Percentiles rank a stretch among this genome's conserved stretches.
phyloP scores from a whole-genome alignment of 2,888 invertebrate genomes.

The Notocelia uddmanniana region DNA sequence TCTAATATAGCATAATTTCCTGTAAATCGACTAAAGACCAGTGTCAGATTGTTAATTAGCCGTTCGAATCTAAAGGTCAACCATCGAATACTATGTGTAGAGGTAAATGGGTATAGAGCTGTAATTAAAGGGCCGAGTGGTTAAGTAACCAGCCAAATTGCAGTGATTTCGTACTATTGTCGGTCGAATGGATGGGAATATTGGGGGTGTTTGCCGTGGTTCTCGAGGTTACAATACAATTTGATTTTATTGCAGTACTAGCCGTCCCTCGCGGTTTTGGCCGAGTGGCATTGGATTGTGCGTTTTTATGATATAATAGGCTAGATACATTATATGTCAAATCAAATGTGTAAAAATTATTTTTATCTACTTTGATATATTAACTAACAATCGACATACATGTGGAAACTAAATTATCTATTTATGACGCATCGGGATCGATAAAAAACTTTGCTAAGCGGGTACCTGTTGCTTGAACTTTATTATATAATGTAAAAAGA shows the following conservation, averaged over 20 bases:
- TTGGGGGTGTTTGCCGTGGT: slow-evolving; percentile 9
- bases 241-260: slow-evolving; percentile 1
- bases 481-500: too few species aligned
- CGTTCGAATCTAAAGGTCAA: slow-evolving; percentile 10
- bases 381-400: too few species aligned
- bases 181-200: too few species aligned
- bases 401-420: too few species aligned
- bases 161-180: slow-evolving; percentile 26
- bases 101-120: neutral
- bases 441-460: too few species aligned
- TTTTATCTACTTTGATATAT: too few species aligned
- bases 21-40: neutral
- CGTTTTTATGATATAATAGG: too few species aligned
- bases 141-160: slow-evolving; percentile 22
- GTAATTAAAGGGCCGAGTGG: slow-evolving; percentile 22
- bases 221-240: slow-evolving; percentile 4
- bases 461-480: too few species aligned
- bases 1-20: neutral
- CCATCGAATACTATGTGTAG: neutral
- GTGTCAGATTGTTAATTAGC: neutral
- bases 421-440: too few species aligned
- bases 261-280: neutral
- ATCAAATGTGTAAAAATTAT: too few species aligned
- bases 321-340: too few species aligned
- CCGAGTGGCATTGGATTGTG: too few species aligned